A percentile compares a stretch with the other conserved stretches of the same genome.
These are phyloP conservation scores for Etheostoma perlongum DNA, from an alignment of 2,797 vertebrate species.

Conservation along the genomic window DNA sequence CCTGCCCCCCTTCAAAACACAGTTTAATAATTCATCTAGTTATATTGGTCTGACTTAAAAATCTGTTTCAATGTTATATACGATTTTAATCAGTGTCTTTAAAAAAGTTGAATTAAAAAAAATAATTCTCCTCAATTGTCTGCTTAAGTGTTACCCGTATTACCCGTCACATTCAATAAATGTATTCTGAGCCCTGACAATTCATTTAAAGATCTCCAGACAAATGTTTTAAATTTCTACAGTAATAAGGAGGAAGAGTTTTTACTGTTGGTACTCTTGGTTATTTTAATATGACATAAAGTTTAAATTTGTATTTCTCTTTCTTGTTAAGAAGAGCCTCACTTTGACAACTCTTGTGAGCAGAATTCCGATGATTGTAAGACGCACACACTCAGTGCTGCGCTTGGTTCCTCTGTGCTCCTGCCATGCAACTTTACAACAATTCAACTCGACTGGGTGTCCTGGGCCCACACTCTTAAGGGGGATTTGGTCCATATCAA, in stretches of 20 bases:
- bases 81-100: background rate
- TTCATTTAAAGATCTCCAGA: background rate
- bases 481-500: conserved; percentile 18
- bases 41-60: background rate
- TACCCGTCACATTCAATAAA: background rate
- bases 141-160: background rate
- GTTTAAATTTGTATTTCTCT: background rate
- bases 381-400: accelerated
- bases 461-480: conserved; percentile 24
- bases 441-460: background rate
- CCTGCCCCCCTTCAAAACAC: no score
- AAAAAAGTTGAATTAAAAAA: background rate
- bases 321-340: conserved; percentile 1
- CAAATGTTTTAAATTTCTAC: background rate
- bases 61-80: background rate
- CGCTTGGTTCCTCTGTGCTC: conserved; percentile 57
- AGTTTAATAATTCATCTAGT: no score
- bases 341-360: background rate
- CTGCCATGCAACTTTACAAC: conserved; percentile 54
- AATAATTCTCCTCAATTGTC: background rate
- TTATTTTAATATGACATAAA: background rate
- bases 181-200: background rate
- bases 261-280: background rate
- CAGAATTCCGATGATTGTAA: background rate
- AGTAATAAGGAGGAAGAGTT: background rate